Base-by-base conservation (phyloP, 2,797 vertebrate genomes). In the Alosa sapidissima region DNA sequence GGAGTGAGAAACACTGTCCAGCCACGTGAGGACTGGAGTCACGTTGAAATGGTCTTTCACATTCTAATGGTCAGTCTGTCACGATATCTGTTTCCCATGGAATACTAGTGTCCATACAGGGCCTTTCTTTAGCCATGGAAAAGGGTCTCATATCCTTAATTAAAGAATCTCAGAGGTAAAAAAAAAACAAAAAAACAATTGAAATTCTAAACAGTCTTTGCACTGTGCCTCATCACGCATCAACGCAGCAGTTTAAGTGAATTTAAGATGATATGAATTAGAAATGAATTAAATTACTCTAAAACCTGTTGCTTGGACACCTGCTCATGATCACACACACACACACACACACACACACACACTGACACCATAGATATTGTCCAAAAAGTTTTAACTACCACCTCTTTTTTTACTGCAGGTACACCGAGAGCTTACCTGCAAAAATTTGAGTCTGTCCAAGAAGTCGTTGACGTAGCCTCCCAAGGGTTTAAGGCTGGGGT, bases 381-480 rank as follows among this genome's bases (percentile, higher is more conserved):
- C 24, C 36, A 16, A 78, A 78, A 16, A 47, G 72, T 78, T 19
- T 78, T 36, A 78, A 47, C 72, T 45, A 78, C 72, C 36, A 78
- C 4, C 28, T 36, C 13, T 68, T 72, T 72, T 72, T 72, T 1
- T 13, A 2, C 62, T 33, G 24, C 9, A 65, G 6, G n/a, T 28
- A 36, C 36, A 1, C 68, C 75, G 82, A 84, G 14, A 14, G 58
- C 10, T 49, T 47, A 97, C 97, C 96, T 98, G 94, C 78, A 98
- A 91, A 94, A 98, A 98, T 78, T 90, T 92, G 7, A 98, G 93
- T 83, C 97, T 93, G 16, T 94, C 89, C 62, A 98, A 92, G 89
- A 98, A 97, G 92, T 98, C 97, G 0, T 87, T 96, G 88, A 98
- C 89, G 1, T 97, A 98, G 91, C 97, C 96, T 84, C 97, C 97